Conservation (phyloP, 1,140 invertebrate species). For the Agraylea sexmaculata region DNA sequence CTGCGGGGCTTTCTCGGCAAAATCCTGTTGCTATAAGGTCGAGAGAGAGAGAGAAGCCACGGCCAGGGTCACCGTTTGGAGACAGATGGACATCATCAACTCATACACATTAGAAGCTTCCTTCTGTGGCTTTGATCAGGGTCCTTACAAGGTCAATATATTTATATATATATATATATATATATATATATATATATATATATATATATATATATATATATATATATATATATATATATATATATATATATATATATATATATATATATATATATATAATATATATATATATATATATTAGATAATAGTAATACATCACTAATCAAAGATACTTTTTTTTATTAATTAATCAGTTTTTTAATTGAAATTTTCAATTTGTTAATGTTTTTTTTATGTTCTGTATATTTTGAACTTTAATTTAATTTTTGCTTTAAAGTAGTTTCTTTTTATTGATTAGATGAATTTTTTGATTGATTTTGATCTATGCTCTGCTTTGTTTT, state of each 20-base stretch:
- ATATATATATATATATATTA: neutral
- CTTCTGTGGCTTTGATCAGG: slow-evolving; percentile 75
- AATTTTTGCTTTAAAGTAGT: no score
- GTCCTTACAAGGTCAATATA: slow-evolving; percentile 49
- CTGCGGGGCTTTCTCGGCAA: slow-evolving; percentile 58
- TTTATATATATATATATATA: neutral
- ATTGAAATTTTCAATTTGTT: no score
- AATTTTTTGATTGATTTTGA: no score
- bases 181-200: neutral
- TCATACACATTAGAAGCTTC: slow-evolving; percentile 82
- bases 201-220: neutral
- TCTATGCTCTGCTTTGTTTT: no score
- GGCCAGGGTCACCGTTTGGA: slow-evolving; percentile 74
- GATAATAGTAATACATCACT: neutral
- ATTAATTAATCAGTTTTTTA: no score
- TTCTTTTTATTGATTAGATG: no score
- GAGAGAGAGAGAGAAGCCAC: slow-evolving; percentile 71
- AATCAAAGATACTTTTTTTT: no score
- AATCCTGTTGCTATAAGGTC: slow-evolving; percentile 67
- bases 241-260: no score
- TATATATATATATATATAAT: slow-evolving; percentile 3
- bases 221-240: no score
- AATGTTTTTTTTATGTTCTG: no score
- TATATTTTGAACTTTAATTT: no score
- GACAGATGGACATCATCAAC: slow-evolving; percentile 60